Percentiles rank a stretch among this genome's conserved stretches.
Conservation (phyloP, 2,888 invertebrate genomes). For the Cartodere bifasciata region DNA sequence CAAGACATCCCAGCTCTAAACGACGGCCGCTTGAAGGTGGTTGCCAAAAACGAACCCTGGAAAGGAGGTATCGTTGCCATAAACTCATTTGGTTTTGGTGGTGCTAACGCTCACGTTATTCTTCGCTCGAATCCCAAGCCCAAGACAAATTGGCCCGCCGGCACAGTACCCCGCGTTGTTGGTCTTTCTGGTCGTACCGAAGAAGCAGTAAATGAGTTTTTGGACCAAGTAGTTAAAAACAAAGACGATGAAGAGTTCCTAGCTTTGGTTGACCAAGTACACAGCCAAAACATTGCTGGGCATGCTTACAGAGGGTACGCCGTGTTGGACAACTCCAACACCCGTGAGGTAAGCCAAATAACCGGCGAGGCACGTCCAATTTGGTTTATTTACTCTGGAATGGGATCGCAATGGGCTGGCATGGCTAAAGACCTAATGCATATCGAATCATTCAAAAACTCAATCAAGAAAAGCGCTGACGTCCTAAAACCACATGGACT, state of each 20-base stretch:
- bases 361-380: conserved; percentile 60
- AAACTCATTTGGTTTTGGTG: conserved; percentile 98
- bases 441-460: conserved; percentile 67
- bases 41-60: conserved; percentile 71
- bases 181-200: conserved; percentile 77
- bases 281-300: conserved; percentile 54
- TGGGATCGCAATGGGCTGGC: conserved; percentile 97
- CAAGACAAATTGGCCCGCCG: conserved; percentile 43
- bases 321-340: conserved; percentile 46
- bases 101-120: conserved; percentile 88
- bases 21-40: conserved; percentile 86
- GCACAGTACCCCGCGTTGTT: conserved; percentile 53
- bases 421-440: conserved; percentile 84
- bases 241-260: conserved; percentile 60
- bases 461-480: conserved; percentile 63
- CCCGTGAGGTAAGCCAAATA: conserved; percentile 38
- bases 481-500: conserved; percentile 67
- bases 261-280: conserved; percentile 63
- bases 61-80: conserved; percentile 84
- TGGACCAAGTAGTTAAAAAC: conserved; percentile 48
- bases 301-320: conserved; percentile 73
- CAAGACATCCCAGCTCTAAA: conserved; percentile 78
- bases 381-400: conserved; percentile 94
- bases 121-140: conserved; percentile 67
- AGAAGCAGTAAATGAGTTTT: conserved; percentile 54